Evolutionary conservation across 1,140 invertebrate species (phyloP).

Genomic region (Tetramorium simillimum): DNA sequence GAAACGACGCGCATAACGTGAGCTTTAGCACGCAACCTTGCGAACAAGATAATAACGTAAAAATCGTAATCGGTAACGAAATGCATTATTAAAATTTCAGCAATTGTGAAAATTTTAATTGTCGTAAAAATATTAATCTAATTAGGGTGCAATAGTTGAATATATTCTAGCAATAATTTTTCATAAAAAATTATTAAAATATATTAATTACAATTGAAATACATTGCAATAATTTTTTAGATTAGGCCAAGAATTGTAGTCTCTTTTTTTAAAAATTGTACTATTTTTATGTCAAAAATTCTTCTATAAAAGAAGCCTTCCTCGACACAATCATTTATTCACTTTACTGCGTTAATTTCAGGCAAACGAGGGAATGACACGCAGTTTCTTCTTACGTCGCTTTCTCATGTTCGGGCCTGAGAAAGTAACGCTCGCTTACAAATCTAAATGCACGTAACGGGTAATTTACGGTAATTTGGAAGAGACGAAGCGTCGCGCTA

Average conservation of each 20-base stretch:
- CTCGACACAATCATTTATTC: neutral
- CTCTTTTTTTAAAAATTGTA: neutral
- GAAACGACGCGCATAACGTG: constrained; percentile 48
- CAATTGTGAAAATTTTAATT: neutral
- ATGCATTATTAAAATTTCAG: neutral
- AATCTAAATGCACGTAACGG: constrained; percentile 52
- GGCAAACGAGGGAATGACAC: neutral
- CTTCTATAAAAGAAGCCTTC: neutral
- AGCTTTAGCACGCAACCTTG: constrained; percentile 55
- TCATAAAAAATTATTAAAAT: neutral
- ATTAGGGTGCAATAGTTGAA: neutral
- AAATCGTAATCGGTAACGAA: constrained; percentile 16
- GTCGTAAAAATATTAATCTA: neutral
- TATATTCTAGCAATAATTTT: neutral
- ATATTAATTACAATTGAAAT: neutral
- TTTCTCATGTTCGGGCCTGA: constrained; percentile 7
- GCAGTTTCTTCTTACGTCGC: neutral
- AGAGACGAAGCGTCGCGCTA: constrained; percentile 47
- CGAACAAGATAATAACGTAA: constrained; percentile 11
- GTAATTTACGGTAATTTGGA: constrained; percentile 64
- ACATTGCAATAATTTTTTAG: neutral
- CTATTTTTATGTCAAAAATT: neutral
- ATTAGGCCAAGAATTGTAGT: neutral
- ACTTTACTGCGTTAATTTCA: neutral
- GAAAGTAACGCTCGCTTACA: constrained; percentile 21